Evolutionary conservation across 2,797 vertebrate genomes (phyloP).

Genomic region (Champsocephalus esox): DNA sequence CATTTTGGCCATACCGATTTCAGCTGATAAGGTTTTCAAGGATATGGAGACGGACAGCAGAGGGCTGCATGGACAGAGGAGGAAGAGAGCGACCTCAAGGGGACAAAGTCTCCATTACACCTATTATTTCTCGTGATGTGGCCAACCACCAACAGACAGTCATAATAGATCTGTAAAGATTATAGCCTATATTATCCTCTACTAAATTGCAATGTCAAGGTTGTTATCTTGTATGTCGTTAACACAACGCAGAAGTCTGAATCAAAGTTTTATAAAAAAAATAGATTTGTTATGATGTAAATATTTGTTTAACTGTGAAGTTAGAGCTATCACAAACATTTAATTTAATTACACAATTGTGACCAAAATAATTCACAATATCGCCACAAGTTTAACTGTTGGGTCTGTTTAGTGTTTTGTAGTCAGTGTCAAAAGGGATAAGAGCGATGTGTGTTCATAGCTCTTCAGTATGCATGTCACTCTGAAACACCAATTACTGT

Average conservation of each 20-base stretch:
- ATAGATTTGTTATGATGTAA: no score
- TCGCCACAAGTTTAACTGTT: no score
- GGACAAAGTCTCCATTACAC: slow-evolving; percentile 53
- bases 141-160: slow-evolving; percentile 2
- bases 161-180: background rate
- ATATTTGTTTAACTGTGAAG: no score
- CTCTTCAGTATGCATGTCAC: background rate
- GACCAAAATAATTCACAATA: no score
- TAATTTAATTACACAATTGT: no score
- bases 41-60: slow-evolving; percentile 35
- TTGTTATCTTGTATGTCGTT: no score
- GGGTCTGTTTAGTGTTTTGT: no score
- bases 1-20: slow-evolving; percentile 34
- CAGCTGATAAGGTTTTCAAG: slow-evolving; percentile 49
- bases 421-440: no score
- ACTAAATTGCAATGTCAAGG: background rate
- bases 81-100: slow-evolving; percentile 65
- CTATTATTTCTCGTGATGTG: background rate
- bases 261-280: no score
- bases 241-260: no score
- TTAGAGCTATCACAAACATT: no score
- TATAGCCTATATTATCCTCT: background rate
- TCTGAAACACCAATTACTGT: background rate
- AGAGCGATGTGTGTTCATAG: background rate
- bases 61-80: slow-evolving; percentile 19